Evolutionary conservation across 2,113 vertebrate genomes (phyloP), one percentile per base, ranked within the genome.

Genomic region (Dromas ardeola): DNA sequence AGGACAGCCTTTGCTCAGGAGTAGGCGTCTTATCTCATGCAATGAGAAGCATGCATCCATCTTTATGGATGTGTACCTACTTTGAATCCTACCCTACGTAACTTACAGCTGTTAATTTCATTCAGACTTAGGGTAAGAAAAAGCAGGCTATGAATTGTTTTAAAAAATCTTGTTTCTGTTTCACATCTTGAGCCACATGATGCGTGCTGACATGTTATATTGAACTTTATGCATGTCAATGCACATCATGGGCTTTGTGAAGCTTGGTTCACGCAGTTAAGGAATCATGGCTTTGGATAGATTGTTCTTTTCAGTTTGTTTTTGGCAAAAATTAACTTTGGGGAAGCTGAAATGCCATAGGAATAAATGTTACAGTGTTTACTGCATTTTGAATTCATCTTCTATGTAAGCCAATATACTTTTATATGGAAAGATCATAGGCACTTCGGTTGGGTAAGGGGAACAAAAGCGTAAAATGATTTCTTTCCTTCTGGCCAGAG

Each of bases 31-130:
- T 43, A 8, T 43, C 66, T 74, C 65, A 22, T 22, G 47, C 47
- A 49, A 22, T 22, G 47, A 53, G 74, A 49, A 67, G 11, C 7
- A 42, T 5, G 3, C 16, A 36, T 15, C 25, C 32, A 67, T 8
- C 16, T 42, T 62, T 32, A 22, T 2, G 4, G 55, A 19, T 0
- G 0, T 15, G 22, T 17, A 18, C 21, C 38, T 52, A 23, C 19
- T 61, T 73, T 47, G 40, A 70, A 70, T 88, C 56, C 63, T 78
- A 30, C 34, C 59, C 36, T 26, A 9, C 17, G 30, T 20, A 53
- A 45, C 10, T 45, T 40, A 30, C 27, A 42, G n/a, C 47, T n/a
- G 4, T 5, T 53, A 2, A 53, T 81, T 89, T 52, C 15, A 13
- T 61, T 45, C 29, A 71, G 5, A 10, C 26, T 69, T 49, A 34